A percentile compares a stretch with the other conserved stretches of the same genome.
Conservation (phyloP, 2,113 vertebrate species). For the Colaptes auratus region DNA sequence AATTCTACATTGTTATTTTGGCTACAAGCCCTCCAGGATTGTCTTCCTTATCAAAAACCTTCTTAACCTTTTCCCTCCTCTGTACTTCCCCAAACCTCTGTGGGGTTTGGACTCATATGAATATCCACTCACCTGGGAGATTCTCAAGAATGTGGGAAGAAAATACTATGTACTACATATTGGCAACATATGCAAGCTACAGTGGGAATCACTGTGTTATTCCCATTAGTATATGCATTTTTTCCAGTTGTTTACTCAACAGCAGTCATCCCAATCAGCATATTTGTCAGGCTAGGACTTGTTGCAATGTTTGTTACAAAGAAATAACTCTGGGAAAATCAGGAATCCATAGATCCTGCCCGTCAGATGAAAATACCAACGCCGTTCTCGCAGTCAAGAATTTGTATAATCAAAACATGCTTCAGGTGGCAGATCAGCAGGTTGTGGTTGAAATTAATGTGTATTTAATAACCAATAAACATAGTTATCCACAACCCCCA, state of each 20-base stretch:
- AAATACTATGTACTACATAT: background rate
- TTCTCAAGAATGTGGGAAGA: background rate
- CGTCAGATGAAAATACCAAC: background rate
- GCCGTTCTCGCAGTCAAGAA: background rate
- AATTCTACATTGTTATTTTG: background rate
- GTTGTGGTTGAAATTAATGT: background rate
- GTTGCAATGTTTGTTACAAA: background rate
- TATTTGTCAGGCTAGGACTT: slow-evolving; percentile 35
- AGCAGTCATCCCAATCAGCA: slow-evolving; percentile 2
- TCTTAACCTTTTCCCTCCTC: background rate
- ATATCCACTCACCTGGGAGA: background rate
- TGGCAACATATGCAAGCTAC: background rate
- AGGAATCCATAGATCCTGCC: background rate
- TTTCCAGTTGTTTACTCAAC: slow-evolving; percentile 58
- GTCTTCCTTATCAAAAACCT: background rate
- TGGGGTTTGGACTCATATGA: background rate
- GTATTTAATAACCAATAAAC: background rate
- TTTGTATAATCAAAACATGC: background rate
- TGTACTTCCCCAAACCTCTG: no score
- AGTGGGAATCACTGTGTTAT: background rate
- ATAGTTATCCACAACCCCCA: background rate
- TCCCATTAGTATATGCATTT: slow-evolving; percentile 33
- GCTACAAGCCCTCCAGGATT: background rate
- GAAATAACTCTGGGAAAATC: slow-evolving; percentile 24
- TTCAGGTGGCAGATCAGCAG: background rate